Evolutionary conservation across 2,797 vertebrate genomes (phyloP).

Genomic region (Trematomus bernacchii): DNA sequence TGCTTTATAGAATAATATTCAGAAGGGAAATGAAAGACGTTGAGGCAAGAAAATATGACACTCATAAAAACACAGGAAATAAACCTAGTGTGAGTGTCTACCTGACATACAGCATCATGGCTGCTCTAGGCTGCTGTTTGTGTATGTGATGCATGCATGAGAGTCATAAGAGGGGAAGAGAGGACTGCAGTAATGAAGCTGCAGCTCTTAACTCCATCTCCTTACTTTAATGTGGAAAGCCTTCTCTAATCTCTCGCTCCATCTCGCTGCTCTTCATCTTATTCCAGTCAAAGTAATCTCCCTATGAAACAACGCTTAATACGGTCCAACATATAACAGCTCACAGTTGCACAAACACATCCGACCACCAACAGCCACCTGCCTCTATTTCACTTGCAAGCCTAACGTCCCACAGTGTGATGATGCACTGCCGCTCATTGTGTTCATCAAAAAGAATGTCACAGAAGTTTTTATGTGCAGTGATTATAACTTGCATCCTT

Average conservation of each 20-base stretch:
- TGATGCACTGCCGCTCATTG: background rate
- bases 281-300: constrained; percentile 32
- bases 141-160: constrained; percentile 46
- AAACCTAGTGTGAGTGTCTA: constrained; percentile 24
- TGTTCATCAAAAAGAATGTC: constrained; percentile 18
- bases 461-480: constrained; percentile 21
- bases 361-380: constrained; percentile 23
- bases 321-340: constrained; percentile 15
- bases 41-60: constrained; percentile 16
- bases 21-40: background rate
- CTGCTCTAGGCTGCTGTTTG: constrained; percentile 49
- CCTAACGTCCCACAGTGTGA: constrained; percentile 11
- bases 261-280: constrained; percentile 40
- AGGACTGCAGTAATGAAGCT: constrained; percentile 54
- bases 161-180: constrained; percentile 33
- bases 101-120: constrained; percentile 26
- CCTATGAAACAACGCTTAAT: constrained; percentile 34
- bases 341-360: constrained; percentile 29
- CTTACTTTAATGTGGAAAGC: constrained; percentile 69
- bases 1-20: background rate
- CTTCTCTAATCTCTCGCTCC: constrained; percentile 40
- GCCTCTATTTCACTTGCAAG: constrained; percentile 14
- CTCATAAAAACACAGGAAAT: constrained; percentile 8
- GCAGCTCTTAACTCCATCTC: constrained; percentile 43
- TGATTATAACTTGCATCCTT: constrained; percentile 37